phyloP scores from a whole-genome alignment of 2,888 invertebrate genomes.

The Diploptera punctata region DNA sequence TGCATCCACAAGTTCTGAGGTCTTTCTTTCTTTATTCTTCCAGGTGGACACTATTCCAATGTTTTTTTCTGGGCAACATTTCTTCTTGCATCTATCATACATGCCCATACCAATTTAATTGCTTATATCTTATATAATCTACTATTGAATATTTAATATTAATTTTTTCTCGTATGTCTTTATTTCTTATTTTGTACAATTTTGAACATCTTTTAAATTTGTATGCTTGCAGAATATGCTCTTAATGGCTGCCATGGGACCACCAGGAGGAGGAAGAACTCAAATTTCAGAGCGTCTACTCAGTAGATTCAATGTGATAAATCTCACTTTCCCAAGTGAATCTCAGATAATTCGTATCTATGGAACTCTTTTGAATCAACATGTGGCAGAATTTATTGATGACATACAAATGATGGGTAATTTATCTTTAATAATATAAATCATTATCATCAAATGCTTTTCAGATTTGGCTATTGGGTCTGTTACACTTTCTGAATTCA shows the following conservation, averaged over 20 bases:
- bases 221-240: slow-evolving; percentile 68
- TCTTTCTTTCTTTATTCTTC: too few relatives aligned
- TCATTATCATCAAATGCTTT: background rate
- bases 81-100: too few relatives aligned
- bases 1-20: too few relatives aligned
- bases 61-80: too few relatives aligned
- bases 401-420: slow-evolving; percentile 71
- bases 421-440: too few relatives aligned
- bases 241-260: slow-evolving; percentile 82
- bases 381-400: slow-evolving; percentile 76
- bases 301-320: slow-evolving; percentile 77
- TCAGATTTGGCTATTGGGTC: background rate
- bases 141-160: too few relatives aligned
- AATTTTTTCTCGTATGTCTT: too few relatives aligned
- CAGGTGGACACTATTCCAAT: too few relatives aligned
- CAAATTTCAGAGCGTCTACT: slow-evolving; percentile 78
- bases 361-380: slow-evolving; percentile 83
- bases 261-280: slow-evolving; percentile 86
- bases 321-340: slow-evolving; percentile 84
- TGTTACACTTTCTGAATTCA: background rate
- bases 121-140: too few relatives aligned
- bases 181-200: too few relatives aligned
- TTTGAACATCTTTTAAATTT: too few relatives aligned
- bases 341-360: slow-evolving; percentile 81
- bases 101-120: too few relatives aligned